Evolutionary conservation across 2,888 invertebrate genomes (phyloP).

Genomic region (Drosophila leonis): DNA sequence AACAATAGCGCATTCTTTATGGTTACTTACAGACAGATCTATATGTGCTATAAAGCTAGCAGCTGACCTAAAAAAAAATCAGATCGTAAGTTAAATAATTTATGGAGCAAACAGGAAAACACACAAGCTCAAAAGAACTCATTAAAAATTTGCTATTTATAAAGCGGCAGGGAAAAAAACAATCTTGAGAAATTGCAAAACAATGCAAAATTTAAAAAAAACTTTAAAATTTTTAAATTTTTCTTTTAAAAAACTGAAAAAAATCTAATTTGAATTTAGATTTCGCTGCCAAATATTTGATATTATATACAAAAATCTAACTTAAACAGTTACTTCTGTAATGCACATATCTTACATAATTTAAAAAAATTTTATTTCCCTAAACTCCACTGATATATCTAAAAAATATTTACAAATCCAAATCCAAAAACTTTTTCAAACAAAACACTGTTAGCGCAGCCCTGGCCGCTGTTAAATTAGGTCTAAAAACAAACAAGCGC

Average conservation of each 20-base stretch:
- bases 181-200: not conserved
- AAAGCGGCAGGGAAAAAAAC: not conserved
- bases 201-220: not conserved
- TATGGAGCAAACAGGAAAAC: slow-evolving; percentile 1
- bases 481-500: slow-evolving; percentile 56
- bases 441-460: slow-evolving; percentile 13
- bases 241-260: not conserved
- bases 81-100: not conserved
- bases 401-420: not conserved
- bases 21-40: slow-evolving; percentile 13
- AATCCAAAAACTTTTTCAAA: not conserved
- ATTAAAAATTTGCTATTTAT: slow-evolving; percentile 2
- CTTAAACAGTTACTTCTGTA: not conserved
- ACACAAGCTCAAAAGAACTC: not conserved
- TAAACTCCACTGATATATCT: not conserved
- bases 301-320: not conserved
- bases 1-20: slow-evolving; percentile 32
- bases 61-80: slow-evolving; percentile 17
- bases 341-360: not conserved
- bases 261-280: not conserved
- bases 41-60: slow-evolving; percentile 6
- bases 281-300: too few relatives aligned
- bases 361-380: not conserved
- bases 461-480: slow-evolving; percentile 62
- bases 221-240: too few relatives aligned